Base-by-base conservation (phyloP, 2,888 invertebrate species). In the Tinea trinotella region DNA sequence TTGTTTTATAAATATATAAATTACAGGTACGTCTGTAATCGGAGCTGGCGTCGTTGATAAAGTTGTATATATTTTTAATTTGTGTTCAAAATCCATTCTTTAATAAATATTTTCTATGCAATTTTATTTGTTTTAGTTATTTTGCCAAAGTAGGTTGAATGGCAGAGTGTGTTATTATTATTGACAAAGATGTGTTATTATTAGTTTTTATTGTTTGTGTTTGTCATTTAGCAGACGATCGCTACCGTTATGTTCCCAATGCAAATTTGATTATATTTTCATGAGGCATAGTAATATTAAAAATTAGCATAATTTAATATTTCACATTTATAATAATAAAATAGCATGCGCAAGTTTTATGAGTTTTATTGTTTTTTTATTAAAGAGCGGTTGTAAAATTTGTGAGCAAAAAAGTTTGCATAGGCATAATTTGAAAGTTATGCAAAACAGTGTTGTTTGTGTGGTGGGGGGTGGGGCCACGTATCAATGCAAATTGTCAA, bases 351-450 rank as follows among this genome's bases (percentile, higher is more conserved):
- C 30, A 7, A 30, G 30, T 30, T 30, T 10, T 30, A 30, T 7
- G 4, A 30, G 3, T 2, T 30, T 30, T 30, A 30, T 30, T 30
- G 30, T 30, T 30, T 7, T 30, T 30, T 30, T 30, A 30, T 30
- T 10, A 4, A 30, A 30, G 9, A 30, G 30, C 7, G 30, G 30
- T 30, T 30, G 30, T 30, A 30, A 30, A 30, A 30, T 30, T 30
- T 30, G 30, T 2, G 2, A 30, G 30, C 7, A 30, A 30, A 30
- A 22, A 22, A 30, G n/a, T 30, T 2, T 7, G 30, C 30, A 30
- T 10, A 40, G 15, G 15, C 40, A 40, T 40, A 40, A 40, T 40
- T 40, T 40, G 40, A 40, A 40, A 40, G 40, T 40, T 40, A 40
- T 40, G 40, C 40, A 40, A 15, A 40, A 40, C 12, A 12, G n/a